Evolutionary conservation across 2,113 vertebrate species (phyloP).

Genomic region (Chamaetylas fuelleborni): DNA sequence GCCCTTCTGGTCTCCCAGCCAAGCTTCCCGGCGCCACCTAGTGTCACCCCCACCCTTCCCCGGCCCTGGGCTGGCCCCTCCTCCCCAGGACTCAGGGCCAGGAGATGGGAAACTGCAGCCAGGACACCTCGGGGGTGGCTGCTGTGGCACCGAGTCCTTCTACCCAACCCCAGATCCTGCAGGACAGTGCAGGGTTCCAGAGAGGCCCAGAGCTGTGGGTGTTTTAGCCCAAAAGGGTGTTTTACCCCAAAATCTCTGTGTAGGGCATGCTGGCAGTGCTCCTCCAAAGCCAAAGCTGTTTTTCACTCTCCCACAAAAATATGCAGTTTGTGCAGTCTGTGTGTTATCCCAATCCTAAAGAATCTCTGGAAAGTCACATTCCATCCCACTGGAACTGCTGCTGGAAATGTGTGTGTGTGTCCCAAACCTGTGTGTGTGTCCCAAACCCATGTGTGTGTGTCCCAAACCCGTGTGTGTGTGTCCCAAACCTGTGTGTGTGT

Average conservation of each 20-base stretch:
- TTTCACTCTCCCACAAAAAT: neutral
- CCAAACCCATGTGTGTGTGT: neutral
- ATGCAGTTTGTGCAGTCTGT: neutral
- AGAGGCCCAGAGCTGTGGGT: neutral
- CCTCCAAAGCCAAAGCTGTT: neutral
- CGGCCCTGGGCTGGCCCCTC: neutral
- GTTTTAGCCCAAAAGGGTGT: no score
- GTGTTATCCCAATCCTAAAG: neutral
- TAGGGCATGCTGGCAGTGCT: neutral
- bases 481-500: neutral
- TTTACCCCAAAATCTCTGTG: no score
- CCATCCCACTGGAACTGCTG: neutral
- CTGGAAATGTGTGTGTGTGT: neutral
- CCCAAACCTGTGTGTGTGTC: neutral
- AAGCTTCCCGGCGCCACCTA: slow-evolving; percentile 42
- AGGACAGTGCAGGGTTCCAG: neutral
- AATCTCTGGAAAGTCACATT: neutral
- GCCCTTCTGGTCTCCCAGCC: neutral
- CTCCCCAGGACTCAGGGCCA: neutral
- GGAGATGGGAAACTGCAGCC: neutral
- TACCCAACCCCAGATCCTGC: accelerated
- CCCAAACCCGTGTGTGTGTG: no score
- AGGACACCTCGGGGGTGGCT: neutral
- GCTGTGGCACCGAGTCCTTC: neutral
- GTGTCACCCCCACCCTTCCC: neutral